Evolutionary conservation across 2,888 invertebrate species (phyloP), one percentile per base, ranked within the genome.

Genomic region (Sinodicranocentrus sp.): DNA sequence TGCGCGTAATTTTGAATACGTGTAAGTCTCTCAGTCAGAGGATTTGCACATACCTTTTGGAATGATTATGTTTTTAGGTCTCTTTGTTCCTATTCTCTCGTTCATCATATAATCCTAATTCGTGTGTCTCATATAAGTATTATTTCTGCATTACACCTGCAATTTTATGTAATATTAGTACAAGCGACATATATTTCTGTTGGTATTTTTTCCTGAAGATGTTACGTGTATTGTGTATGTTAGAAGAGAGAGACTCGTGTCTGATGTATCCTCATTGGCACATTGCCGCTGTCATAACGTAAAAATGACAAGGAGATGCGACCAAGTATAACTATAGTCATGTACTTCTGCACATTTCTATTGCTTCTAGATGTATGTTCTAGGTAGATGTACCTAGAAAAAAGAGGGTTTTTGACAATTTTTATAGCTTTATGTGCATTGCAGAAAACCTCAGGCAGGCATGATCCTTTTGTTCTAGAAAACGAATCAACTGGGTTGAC

Each of bases 111-210:
- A 33, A 6, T 6, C 10, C 5, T 33, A 33, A 33, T 33, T n/a
- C n/a, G 33, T 33, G 33, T 33, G 33, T 33, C 33, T 33, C 3
- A 6, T 33, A 33, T 33, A 6, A 33, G 3, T 33, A 33, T 10
- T 33, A 33, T 57, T 57, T 21, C 21, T 57, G 13, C n/a, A n/a
- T 8, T 1, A 59, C 65, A 65, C 21, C 57, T 77, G 76, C 57
- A 77, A 77, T 77, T 77, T 77, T 77, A 77, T 77, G 67, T 77
- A 77, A 77, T 68, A 77, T 75, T 75, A 65, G 75, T 65, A 48
- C 75, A 75, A 39, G 76, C 39, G 76, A 77, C 57, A 77, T 52
- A 77, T 77, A 77, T 77, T 77, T 77, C 67, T 77, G 44, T 28
- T 39, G 39, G 33, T 28, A 26, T 21, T 67, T 75, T 65, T 75